phyloP scores from a whole-genome alignment of 2,888 invertebrate genomes.

The Atherix ibis region DNA sequence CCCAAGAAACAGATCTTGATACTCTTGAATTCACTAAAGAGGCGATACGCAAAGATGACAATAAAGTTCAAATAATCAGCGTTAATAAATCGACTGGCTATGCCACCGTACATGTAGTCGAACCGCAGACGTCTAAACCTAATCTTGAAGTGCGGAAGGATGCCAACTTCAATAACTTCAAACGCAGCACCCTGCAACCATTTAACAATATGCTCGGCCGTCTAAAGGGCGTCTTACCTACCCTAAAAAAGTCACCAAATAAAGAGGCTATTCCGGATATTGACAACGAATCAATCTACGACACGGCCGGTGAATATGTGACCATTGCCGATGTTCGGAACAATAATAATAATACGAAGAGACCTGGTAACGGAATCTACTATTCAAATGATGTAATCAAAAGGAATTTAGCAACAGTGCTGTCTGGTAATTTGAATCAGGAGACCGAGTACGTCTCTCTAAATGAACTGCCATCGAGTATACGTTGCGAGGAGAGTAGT shows the following conservation, averaged over 20 bases:
- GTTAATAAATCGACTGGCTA: conserved; percentile 13
- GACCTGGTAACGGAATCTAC: conserved; percentile 29
- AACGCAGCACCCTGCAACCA: conserved; percentile 37
- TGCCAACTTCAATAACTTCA: conserved; percentile 27
- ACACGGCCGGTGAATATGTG: conserved; percentile 57
- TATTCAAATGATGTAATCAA: conserved; percentile 54
- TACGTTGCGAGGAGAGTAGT: conserved; percentile 14
- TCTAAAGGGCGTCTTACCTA: conserved; percentile 47
- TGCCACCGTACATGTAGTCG: conserved; percentile 12
- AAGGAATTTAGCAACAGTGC: conserved; percentile 42
- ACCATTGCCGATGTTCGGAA: conserved; percentile 71
- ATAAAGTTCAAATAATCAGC: conserved; percentile 7
- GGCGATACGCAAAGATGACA: conserved; percentile 1
- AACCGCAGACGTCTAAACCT: conserved; percentile 16
- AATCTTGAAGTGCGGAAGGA: conserved; percentile 24
- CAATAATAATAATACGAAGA: conserved; percentile 41
- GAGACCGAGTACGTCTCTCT: conserved; percentile 68
- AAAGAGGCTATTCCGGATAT: conserved; percentile 26
- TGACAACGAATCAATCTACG: conserved; percentile 19
- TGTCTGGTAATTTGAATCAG: conserved; percentile 44
- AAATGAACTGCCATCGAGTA: conserved; percentile 51
- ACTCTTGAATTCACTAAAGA: conserved; percentile 3
- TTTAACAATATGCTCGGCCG: conserved; percentile 59
- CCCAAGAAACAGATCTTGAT: conserved; percentile 8
- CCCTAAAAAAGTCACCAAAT: conserved; percentile 37